Evolutionary conservation across 2,797 vertebrate genomes (phyloP), one percentile per base, ranked within the genome.

Genomic region (Galaxias olidus): DNA sequence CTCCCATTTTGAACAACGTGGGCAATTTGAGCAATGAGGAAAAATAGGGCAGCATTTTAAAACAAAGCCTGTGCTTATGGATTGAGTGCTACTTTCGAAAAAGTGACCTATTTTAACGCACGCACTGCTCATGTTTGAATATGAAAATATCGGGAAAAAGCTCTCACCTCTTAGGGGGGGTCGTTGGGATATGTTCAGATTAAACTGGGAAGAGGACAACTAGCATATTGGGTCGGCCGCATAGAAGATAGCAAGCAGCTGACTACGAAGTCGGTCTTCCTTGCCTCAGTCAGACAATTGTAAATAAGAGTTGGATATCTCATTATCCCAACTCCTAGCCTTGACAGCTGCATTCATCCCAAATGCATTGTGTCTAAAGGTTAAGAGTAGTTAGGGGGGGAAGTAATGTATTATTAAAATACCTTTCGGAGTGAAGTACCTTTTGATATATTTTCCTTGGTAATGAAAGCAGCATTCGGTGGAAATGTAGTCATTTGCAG

Each of bases 361-460:
- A 88, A 90, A 91, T 87, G 78, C 83, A 92, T 91, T 91, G 89
- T 91, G 86, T 86, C 86, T 82, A 91, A 93, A 93, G 90, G 92
- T 92, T 92, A 92, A 92, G 89, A 91, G 89, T 91, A 90, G 91
- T 91, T 93, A 90, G 87, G 82, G 87, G 30, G 83, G 87, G 89
- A 88, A 90, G 90, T 89, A 91, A 92, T 92, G 90, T 89, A 92
- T 91, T 92, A 91, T 92, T 91, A 91, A 92, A 92, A 92, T 90
- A 90, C 91, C 87, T 92, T 92, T 92, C 76, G 84, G 79, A 84
- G 81, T 91, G 89, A 92, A 92, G 89, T 89, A 91, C 86, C 87
- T 89, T 87, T 88, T 91, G 88, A 92, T 92, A 91, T 92, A 91
- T 92, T 92, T 93, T 92, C 86, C 86, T 91, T 88, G 87, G 85